Base-by-base conservation (phyloP, 2,888 invertebrate genomes). In the Dorcus hopei region DNA sequence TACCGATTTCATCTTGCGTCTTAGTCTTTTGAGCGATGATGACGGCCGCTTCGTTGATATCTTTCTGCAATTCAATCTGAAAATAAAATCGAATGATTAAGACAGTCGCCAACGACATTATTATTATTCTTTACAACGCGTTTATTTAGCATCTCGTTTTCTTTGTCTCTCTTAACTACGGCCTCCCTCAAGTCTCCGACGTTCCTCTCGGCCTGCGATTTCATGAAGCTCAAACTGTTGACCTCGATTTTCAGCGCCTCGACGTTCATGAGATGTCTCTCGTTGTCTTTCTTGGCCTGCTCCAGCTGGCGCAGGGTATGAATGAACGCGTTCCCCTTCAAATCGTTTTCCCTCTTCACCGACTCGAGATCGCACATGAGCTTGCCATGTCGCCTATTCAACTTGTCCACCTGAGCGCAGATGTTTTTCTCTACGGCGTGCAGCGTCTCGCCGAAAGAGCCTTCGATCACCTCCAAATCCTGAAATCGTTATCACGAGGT, bases 1-100 rank as follows among this genome's bases (percentile, higher is more conserved):
- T 74, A 5, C 74, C 73, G 33, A 78, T 63, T 65, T 78, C 78
- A 54, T 75, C 75, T 41, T 76, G 73, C 9, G 72, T 70, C 23
- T 70, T 68, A 2, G 75, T 71, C 62, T 76, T 78, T 61, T 77
- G 74, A 2, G 75, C 72, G 3, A 78, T 70, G 19, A 74, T 70
- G 42, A 74, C 61, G 8, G 74, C 72, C 0, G 76, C 73, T 60
- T 76, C 74, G 62, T 77, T 72, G 7, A 75, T 66, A 63, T 78
- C 78, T 9, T 65, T 65, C 42, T 69, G 69, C 16, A 77, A 64
- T 63, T 75, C 74, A 11, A 64, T 66, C 78, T 78, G 59, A 58
- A 70, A 68, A 33, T 8, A 50, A 56, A 9, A 52, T 16, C 23
- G 19, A 19, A 19, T 6, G 23, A 4, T 48, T 47, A 7, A 16